Base-by-base conservation (phyloP, 2,888 invertebrate genomes). In the Nasonovia ribisnigri region DNA sequence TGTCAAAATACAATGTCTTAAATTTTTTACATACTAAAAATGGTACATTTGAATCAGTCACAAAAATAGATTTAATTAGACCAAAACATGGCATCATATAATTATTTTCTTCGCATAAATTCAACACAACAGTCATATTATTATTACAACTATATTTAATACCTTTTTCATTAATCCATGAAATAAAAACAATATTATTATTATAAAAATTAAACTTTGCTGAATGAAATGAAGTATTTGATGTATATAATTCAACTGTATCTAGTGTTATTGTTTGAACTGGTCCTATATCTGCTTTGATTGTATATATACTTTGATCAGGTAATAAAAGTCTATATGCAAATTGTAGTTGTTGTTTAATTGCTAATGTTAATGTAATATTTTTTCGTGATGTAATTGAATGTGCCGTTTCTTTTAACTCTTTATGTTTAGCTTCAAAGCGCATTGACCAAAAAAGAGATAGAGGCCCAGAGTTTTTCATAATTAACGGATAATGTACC, bases 321-420 rank as follows among this genome's bases (percentile, higher is more conserved):
- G 60, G 6, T 60, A 10, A 8, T 29, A 84, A 84, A 84, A 84
- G 8, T 84, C 29, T 84, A 43, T 84, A 43, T 43, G 84, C 20
- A 26, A 86, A 3, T 46, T 86, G 43, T 86, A 86, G 26, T 86
- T 86, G 29, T 36, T 86, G 46, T 86, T 46, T 84, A 10, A 43
- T 51, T 20, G 86, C 46, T 46, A 46, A 29, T 46, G 29, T 46
- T 29, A 46, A 24, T 86, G 86, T 86, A 60, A 86, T 46, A 46
- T 86, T 86, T 86, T 43, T 86, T 46, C 46, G 3, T 43, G 86
- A 86, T 36, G 43, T 84, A 46, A 86, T 86, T 86, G 86, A n/a
- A 46, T 86, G 86, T 46, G 26, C 46, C 10, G 46, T 86, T n/a
- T 86, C 43, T 46, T 86, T 86, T 43, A 86, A 46, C 13, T 86